Base-by-base conservation (phyloP, 1,140 invertebrate species). In the Drosophila nigromelanica region DNA sequence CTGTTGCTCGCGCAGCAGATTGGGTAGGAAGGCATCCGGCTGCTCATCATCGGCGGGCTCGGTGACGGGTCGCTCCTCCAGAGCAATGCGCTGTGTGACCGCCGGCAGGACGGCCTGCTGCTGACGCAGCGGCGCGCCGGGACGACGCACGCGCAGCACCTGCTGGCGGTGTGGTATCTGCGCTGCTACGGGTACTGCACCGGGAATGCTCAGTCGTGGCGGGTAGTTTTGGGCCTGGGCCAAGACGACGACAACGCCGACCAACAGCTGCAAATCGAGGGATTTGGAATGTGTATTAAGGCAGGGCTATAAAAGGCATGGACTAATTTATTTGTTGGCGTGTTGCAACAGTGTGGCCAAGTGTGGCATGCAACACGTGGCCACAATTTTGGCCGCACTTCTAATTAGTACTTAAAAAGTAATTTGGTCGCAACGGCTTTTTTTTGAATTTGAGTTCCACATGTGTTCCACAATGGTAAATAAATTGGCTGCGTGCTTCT, bases 131-230 rank as follows among this genome's bases (percentile, higher is more conserved):
- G 75, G 67, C 1, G 54, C 27, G 7, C 76, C 73, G 5, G 93
- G 93, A 52, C 93, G 91, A 43, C 93, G 91, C 11, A 93, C 91
- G 52, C 94, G 92, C 1, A 92, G 64, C 33, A 92, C 76, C 1
- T 76, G 83, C 51, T 91, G 71, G 77, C 93, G 82, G 92, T 93
- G 76, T 90, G 91, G 87, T 90, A 93, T 91, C 90, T 91, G 72
- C 71, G 91, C 73, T 72, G 90, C 40, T 59, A 78, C 39, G 11
- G 92, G 74, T n/a, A 94, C 74, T 0, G 94, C 94, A 6, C 94
- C 95, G 0, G 94, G 94, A 59, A 95, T 94, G 72, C 92, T 92
- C 4, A 95, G 80, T 69, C 94, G 92, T 15, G 92, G 93, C 12
- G 94, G 93, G 51, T 92, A 83, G 78, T 93, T 93, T 85, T 92